Evolutionary conservation across 2,888 invertebrate genomes (phyloP), one percentile per base, ranked within the genome.

Genomic region (Gnatocerus cornutus): DNA sequence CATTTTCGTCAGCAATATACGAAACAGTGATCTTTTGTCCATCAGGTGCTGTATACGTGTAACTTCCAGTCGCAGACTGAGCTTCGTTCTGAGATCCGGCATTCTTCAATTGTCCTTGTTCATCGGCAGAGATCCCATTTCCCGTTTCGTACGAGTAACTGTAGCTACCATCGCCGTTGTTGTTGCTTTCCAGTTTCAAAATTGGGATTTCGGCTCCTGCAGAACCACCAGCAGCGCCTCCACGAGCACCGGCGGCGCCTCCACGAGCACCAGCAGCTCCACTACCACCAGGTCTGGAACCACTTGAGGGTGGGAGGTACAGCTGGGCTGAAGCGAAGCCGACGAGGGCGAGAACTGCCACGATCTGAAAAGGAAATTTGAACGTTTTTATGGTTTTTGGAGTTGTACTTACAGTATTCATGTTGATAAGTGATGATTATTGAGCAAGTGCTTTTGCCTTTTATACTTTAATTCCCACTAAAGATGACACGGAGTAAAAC

Each of bases 1-100:
- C 89, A 53, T 88, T 83, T 78, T 88, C 88, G 72, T 89, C 89
- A 65, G 89, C 89, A 0, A 85, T 86, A 77, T 89, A 89, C 70
- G 43, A 30, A 10, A 78, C 69, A 12, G 73, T 10, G 12, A 55
- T 48, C 14, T 43, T 59, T 43, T 72, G 68, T 7, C 75, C 75
- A 52, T 76, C 76, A 3, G 75, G 75, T 2, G 72, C 70, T 3
- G 80, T 81, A 71, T 80, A 81, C 0, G 78, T 77, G 73, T 71
- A 76, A 8, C 63, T 65, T 12, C 76, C 76, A 55, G 72, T 70
- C 0, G 74, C 76, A 59, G 68, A 68, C 43, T 68, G 50, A 21
- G 56, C 67, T 13, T 71, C 73, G n/a, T 62, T 62, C 27, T 56
- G 87, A 1, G 86, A 82, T 0, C 89, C 89, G 3, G 86, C 81